Evolutionary conservation across 2,797 vertebrate genomes (phyloP), one percentile per base, ranked within the genome.

Genomic region (Eulemur mongoz): DNA sequence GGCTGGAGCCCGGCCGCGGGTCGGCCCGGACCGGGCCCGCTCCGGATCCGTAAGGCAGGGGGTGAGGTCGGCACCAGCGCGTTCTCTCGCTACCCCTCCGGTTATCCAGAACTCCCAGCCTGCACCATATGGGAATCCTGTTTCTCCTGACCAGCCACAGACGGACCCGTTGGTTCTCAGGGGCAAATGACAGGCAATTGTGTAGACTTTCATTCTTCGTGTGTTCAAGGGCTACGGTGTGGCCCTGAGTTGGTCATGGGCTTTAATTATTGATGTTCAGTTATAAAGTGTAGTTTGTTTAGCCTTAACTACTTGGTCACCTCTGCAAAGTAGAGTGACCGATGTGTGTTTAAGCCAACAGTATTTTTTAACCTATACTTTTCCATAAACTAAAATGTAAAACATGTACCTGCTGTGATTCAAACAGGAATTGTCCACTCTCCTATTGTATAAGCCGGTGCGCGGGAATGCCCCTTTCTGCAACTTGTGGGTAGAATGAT

Each of bases 41-140:
- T 35, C 0, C 20, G 40, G 54, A 35, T 5, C 0, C 6, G 18
- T 18, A 12, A 17, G 0, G 3, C 3, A 30, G 57, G 18, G 4
- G 5, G 22, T 6, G 32, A 72, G 45, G 30, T 52, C 27, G 15
- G 78, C 22, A 2, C 57, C 14, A 17, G 76, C 11, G n/a, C 22
- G n/a, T 32, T 32, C 11, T 63, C 35, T 17, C 17, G 32, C 15
- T 8, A 5, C 35, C 15, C 70, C 48, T 63, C 10, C 11, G 27
- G 4, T 32, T n/a, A 7, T 7, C 18, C 9, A 27, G 12, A 35
- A 10, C 7, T 7, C 30, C 20, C 2, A 9, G 7, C 10, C 22
- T 20, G 3, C 18, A 30, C 5, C 10, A 7, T 30, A 45, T 23
- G 67, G 48, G 91, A 67, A 25, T 12, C 35, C 4, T 52, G 4